Conservation (phyloP, 2,888 invertebrate species). For the Scaeva pyrastri region DNA sequence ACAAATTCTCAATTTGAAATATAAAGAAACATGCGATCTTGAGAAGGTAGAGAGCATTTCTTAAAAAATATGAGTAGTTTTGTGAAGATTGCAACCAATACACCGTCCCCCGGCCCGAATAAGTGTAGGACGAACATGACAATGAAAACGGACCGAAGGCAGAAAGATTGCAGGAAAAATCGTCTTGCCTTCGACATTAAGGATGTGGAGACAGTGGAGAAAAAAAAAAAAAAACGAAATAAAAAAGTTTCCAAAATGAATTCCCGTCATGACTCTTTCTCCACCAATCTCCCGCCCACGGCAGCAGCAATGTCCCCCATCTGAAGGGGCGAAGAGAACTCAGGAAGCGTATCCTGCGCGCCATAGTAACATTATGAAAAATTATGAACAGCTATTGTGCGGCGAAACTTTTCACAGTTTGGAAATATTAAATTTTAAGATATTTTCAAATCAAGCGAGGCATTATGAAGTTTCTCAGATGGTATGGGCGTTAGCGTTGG, state of each 20-base stretch:
- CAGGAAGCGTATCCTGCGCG: constrained; percentile 14
- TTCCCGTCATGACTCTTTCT: constrained; percentile 40
- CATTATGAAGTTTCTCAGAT: constrained; percentile 64
- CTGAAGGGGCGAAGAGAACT: not conserved
- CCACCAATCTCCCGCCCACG: not conserved
- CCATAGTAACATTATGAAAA: constrained; percentile 69
- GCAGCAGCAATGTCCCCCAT: not conserved
- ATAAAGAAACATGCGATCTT: constrained; percentile 27
- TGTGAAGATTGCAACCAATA: constrained; percentile 32
- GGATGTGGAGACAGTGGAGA: constrained; percentile 22
- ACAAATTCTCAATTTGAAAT: constrained; percentile 29
- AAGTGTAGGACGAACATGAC: not conserved
- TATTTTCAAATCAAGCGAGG: constrained; percentile 74
- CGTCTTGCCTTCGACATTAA: constrained; percentile 4
- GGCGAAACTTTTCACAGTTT: constrained; percentile 64
- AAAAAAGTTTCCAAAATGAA: constrained; percentile 49
- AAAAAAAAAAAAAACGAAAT: constrained; percentile 21
- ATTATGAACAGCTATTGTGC: constrained; percentile 74
- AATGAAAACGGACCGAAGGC: constrained; percentile 19
- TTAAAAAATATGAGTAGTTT: constrained; percentile 61
- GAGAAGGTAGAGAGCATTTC: constrained; percentile 16
- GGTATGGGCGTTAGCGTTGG: constrained; percentile 5
- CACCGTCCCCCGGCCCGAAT: not conserved
- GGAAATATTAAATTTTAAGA: constrained; percentile 72
- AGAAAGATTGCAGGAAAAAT: constrained; percentile 39